Evolutionary conservation across 2,113 vertebrate genomes (phyloP).

Genomic region (Capra hircus): DNA sequence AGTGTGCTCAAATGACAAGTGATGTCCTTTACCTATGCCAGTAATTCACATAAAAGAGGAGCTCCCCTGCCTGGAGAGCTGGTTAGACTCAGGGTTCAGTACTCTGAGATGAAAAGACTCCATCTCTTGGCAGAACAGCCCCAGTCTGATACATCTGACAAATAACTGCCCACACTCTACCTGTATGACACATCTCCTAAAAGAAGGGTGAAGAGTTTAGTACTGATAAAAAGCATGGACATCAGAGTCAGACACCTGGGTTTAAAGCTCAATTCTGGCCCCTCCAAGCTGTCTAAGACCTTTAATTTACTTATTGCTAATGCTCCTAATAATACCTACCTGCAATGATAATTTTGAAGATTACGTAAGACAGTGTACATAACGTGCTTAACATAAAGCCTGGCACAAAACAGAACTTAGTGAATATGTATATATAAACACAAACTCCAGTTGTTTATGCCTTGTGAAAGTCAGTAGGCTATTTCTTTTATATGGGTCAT

Average conservation of each 20-base stretch:
- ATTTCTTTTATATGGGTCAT: not conserved
- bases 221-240: not conserved
- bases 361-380: not conserved
- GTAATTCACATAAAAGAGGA: not conserved
- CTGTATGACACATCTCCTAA: not conserved
- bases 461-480: not conserved
- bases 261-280: not conserved
- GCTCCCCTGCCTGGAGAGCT: not conserved
- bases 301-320: conserved; percentile 30
- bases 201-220: not conserved
- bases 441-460: not conserved
- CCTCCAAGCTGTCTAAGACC: not conserved
- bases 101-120: not conserved
- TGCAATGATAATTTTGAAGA: not conserved
- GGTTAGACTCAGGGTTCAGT: not conserved
- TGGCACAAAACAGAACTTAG: not conserved
- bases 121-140: not conserved
- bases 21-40: not conserved
- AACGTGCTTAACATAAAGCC: not conserved
- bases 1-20: not conserved
- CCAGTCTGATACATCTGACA: not conserved
- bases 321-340: not conserved
- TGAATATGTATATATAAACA: not conserved
- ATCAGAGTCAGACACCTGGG: not conserved
- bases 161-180: not conserved